phyloP scores from a whole-genome alignment of 2,797 vertebrate species.

The Rhinichthys osculus region DNA sequence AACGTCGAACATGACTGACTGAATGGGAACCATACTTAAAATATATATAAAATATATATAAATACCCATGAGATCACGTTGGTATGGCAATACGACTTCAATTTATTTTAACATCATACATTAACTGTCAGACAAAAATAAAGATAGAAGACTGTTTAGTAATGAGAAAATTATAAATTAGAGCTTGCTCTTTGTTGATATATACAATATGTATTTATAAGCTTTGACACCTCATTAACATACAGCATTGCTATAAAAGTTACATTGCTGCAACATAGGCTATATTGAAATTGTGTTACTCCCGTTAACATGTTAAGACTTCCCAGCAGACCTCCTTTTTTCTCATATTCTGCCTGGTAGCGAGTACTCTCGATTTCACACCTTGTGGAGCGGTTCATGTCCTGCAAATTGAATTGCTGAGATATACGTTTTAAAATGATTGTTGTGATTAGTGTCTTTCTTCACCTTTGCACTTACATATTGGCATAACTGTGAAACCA shows the following conservation, averaged over 20 bases:
- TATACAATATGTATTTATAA: no score
- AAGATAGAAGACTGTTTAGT: neutral
- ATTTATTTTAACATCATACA: neutral
- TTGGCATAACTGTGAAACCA: constrained; percentile 43
- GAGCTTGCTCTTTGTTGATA: no score
- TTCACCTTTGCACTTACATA: constrained; percentile 12
- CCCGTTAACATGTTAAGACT: neutral
- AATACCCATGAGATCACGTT: neutral
- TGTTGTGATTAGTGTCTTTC: constrained; percentile 14
- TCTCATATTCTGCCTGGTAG: neutral
- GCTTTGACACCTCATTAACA: neutral
- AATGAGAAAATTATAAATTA: neutral
- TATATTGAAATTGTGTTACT: neutral
- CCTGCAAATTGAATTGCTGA: constrained; percentile 7
- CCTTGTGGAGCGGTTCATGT: constrained; percentile 4
- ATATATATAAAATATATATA: neutral
- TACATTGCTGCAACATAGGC: neutral
- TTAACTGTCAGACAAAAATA: neutral
- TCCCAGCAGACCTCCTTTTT: neutral
- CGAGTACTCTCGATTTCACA: constrained; percentile 22
- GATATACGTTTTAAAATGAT: constrained; percentile 33
- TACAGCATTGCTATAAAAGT: neutral
- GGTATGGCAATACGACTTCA: neutral
- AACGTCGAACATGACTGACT: no score
- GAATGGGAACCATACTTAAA: neutral